phyloP scores from a whole-genome alignment of 1,140 invertebrate species.

The Cherax quadricarinatus region DNA sequence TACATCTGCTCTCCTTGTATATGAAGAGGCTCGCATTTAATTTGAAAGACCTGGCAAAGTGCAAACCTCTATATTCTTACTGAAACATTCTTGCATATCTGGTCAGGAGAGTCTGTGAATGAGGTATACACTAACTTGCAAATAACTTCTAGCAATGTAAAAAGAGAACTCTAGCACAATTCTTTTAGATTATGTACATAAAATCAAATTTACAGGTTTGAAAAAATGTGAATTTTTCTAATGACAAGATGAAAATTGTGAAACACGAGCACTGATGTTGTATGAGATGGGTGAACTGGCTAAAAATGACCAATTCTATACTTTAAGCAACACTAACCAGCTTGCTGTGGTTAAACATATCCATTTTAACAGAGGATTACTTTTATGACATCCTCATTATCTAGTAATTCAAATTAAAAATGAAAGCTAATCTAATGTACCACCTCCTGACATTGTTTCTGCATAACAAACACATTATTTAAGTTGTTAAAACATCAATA shows the following conservation, averaged over 20 bases:
- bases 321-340: constrained; percentile 23
- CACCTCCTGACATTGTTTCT: constrained; percentile 5
- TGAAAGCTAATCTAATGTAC: constrained; percentile 17
- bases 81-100: constrained; percentile 65
- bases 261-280: constrained; percentile 23
- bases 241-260: constrained; percentile 28
- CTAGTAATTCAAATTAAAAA: not conserved
- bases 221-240: constrained; percentile 37
- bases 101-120: constrained; percentile 54
- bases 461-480: not conserved
- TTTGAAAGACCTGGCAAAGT: constrained; percentile 61
- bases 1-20: constrained; percentile 39
- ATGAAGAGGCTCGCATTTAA: constrained; percentile 26
- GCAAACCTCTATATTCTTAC: constrained; percentile 35
- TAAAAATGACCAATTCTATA: constrained; percentile 24
- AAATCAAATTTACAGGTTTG: constrained; percentile 40
- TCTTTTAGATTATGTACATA: constrained; percentile 48
- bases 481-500: not conserved
- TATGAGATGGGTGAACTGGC: constrained; percentile 23
- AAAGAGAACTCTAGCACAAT: constrained; percentile 53
- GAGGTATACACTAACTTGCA: constrained; percentile 59
- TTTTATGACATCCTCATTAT: not conserved
- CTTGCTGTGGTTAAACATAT: not conserved
- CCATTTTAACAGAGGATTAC: constrained; percentile 12
- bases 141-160: constrained; percentile 19